Percentiles rank a stretch among this genome's conserved stretches.
Evolutionary conservation across 2,888 invertebrate species (phyloP).

Genomic region (Synanthedon vespiformis): DNA sequence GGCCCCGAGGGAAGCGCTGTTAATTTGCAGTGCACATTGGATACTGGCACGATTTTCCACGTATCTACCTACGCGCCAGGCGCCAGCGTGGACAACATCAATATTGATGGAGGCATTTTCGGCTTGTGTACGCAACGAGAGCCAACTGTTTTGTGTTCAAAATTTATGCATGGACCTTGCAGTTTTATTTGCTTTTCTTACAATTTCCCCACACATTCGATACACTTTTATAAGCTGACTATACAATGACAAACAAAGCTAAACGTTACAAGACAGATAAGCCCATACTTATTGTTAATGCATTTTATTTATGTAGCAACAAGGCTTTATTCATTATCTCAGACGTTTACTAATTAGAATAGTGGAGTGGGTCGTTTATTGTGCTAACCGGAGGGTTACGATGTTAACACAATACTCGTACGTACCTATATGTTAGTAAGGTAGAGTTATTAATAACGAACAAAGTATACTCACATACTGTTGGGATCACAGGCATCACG

Average conservation of each 20-base stretch:
- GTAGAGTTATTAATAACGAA: not conserved
- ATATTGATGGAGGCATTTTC: conserved; percentile 30
- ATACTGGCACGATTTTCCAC: conserved; percentile 54
- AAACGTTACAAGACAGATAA: conserved; percentile 14
- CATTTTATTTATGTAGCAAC: conserved; percentile 13
- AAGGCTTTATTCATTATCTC: conserved; percentile 21
- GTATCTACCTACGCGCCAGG: conserved; percentile 22
- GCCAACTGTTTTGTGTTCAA: conserved; percentile 1
- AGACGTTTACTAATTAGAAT: conserved; percentile 20
- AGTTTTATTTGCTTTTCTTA: not conserved
- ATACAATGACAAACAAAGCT: not conserved
- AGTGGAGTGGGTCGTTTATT: conserved; percentile 17
- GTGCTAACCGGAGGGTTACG: conserved; percentile 9
- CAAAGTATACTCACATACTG: conserved; percentile 50
- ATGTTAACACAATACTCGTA: not conserved
- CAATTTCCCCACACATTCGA: too few relatives aligned
- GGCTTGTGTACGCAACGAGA: conserved; percentile 11
- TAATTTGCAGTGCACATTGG: conserved; percentile 61
- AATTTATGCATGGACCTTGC: not conserved
- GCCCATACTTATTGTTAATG: conserved; percentile 10
- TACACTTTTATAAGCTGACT: too few relatives aligned
- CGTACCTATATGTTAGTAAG: conserved; percentile 1
- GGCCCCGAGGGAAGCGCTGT: conserved; percentile 60
- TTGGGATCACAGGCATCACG: conserved; percentile 17
- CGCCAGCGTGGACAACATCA: conserved; percentile 17